Evolutionary conservation across 2,888 invertebrate species (phyloP).

Genomic region (Azorinus chamasolen): DNA sequence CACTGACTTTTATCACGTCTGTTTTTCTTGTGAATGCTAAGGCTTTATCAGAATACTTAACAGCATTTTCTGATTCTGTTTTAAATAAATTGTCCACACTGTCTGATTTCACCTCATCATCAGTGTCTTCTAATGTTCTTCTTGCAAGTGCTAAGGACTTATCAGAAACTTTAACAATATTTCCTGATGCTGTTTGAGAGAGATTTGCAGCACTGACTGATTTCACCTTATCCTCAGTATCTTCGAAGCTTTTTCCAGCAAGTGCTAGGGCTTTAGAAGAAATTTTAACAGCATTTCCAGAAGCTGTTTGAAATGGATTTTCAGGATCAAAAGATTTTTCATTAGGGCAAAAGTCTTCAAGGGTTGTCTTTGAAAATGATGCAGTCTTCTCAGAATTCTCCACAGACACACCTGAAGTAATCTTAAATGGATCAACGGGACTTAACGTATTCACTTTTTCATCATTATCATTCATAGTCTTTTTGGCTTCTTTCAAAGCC

Average conservation of each 20-base stretch:
- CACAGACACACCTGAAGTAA: conserved; percentile 54
- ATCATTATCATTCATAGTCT: background rate
- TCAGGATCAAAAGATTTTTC: background rate
- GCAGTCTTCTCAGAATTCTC: conserved; percentile 27
- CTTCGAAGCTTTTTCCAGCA: conserved; percentile 30
- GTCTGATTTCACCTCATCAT: background rate
- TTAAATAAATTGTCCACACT: conserved; percentile 2
- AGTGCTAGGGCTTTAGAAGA: conserved; percentile 36
- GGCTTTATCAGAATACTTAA: conserved; percentile 24
- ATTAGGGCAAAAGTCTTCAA: background rate
- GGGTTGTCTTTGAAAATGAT: background rate
- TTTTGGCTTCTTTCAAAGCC: conserved; percentile 20
- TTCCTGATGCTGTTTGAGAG: conserved; percentile 34
- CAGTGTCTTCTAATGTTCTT: background rate
- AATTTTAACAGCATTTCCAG: conserved; percentile 37
- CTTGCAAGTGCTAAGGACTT: conserved; percentile 33
- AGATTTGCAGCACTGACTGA: background rate
- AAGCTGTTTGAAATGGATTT: conserved; percentile 49
- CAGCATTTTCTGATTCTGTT: conserved; percentile 20
- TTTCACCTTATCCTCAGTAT: background rate
- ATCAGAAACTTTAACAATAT: conserved; percentile 33
- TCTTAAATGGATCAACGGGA: conserved; percentile 1
- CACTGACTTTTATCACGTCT: background rate
- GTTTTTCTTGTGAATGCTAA: conserved; percentile 13
- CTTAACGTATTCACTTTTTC: background rate